These are phyloP conservation scores for Channa striata DNA, from an alignment of 2,797 vertebrate species.

Conservation along the genomic window DNA sequence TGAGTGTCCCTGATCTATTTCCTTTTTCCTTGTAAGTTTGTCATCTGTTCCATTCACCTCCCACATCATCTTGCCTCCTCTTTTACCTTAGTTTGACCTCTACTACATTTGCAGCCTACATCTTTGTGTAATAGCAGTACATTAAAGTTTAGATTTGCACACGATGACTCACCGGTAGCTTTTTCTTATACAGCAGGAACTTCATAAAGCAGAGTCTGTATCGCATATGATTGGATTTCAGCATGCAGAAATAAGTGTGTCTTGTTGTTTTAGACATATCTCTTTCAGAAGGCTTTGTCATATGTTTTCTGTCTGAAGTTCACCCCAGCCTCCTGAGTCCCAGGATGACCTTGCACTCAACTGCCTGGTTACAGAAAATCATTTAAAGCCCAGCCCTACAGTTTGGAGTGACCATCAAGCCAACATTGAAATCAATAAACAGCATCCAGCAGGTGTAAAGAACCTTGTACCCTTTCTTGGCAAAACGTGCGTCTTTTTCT, in stretches of 20 bases:
- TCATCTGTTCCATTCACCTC: conserved; percentile 10
- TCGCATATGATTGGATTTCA: conserved; percentile 8
- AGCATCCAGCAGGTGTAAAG: conserved; percentile 6
- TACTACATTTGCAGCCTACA: conserved; percentile 13
- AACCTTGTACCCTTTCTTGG: no score
- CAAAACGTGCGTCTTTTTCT: conserved; percentile 7
- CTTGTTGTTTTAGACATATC: conserved; percentile 22
- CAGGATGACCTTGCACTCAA: conserved; percentile 19
- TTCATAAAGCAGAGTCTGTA: not conserved
- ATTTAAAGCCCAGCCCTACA: conserved; percentile 4
- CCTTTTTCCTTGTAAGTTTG: conserved; percentile 46
- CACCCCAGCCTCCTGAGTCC: conserved; percentile 4
- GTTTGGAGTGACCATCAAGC: conserved; percentile 35
- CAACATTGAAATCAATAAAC: conserved; percentile 41
- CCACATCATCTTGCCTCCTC: conserved; percentile 19
- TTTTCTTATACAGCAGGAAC: not conserved
- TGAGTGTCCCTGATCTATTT: conserved; percentile 36
- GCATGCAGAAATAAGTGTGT: not conserved
- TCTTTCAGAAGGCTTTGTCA: conserved; percentile 16
- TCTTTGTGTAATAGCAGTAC: conserved; percentile 11
- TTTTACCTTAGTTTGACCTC: conserved; percentile 21
- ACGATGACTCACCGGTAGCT: conserved; percentile 18
- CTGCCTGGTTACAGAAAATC: conserved; percentile 45
- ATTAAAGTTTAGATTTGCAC: conserved; percentile 13
- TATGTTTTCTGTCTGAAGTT: conserved; percentile 30